Evolutionary conservation across 92 coral and sea anemone species (phyloP), one percentile per base, ranked within the genome.

Genomic region (Epizoanthus fatuus): DNA sequence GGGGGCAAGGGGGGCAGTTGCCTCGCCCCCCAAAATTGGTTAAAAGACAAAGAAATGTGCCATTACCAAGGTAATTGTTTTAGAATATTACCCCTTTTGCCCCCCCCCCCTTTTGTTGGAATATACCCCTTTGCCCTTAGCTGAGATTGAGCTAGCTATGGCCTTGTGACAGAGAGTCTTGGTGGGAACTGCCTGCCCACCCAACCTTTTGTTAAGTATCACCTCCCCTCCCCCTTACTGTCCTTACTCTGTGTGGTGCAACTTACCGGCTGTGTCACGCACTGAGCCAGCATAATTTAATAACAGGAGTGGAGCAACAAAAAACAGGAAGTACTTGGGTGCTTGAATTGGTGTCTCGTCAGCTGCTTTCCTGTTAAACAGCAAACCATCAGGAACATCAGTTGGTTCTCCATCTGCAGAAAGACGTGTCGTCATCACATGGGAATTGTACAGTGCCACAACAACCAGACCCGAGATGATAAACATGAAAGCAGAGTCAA

Each of bases 401-500:
- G 9, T 52, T 71, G 32, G 66, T 45, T 63, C 91, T 2, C 69
- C 74, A 19, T 60, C 82, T 4, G 71, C 20, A 20, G 54, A 32
- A 53, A 39, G 53, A n/a, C 63, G 65, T 51, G 88, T 86, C 64
- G 84, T 89, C 62, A 37, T 17, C 4, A 89, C 91, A 2, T 92
- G 92, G 19, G 95, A 88, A 81, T 96, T 96, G 75, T 72, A 96
- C 47, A 95, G 81, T 2, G 99, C 95, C 11, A 95, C 90, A 39
- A 96, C 87, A 1, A 96, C 99, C 71, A 96, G 81, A 42, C 95
- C 98, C 2, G 97, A 93, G 39, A 96, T 96, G 73, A 96, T 94
- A 79, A 96, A 96, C 99, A 96, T 96, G 86, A 96, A 96, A 17
- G 99, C 99, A 0, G 99, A 93, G 84, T 96, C 99, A 80, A 96